phyloP scores from a whole-genome alignment of 2,888 invertebrate species.

The Synergus japonicus region DNA sequence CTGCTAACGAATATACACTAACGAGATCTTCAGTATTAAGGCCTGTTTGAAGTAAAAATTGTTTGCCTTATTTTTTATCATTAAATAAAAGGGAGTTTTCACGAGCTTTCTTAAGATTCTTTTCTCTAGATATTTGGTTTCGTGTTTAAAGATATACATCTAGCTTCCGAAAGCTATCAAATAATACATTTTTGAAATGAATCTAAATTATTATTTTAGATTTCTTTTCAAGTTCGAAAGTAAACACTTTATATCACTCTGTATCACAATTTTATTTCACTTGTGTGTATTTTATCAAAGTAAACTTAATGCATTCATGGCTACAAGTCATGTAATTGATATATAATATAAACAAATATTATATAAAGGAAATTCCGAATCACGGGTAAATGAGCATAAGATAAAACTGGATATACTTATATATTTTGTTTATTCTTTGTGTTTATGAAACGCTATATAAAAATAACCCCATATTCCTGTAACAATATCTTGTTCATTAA shows the following conservation, averaged over 20 bases:
- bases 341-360: background rate
- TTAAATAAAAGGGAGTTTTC: background rate
- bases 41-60: background rate
- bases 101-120: background rate
- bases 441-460: background rate
- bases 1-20: slow-evolving; percentile 29
- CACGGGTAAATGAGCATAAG: background rate
- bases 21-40: background rate
- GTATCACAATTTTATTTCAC: background rate
- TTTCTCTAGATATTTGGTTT: background rate
- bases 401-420: background rate
- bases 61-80: background rate
- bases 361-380: background rate
- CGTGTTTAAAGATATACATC: background rate
- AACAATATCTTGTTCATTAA: slow-evolving; percentile 41
- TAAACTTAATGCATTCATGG: background rate
- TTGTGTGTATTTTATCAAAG: background rate
- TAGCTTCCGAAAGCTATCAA: too few species aligned
- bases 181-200: too few species aligned
- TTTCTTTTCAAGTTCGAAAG: too few species aligned
- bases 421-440: background rate
- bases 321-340: background rate
- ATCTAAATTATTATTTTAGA: too few species aligned
- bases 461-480: background rate
- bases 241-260: too few species aligned